These are phyloP conservation scores for Platyura marginata DNA, from an alignment of 1,140 invertebrate genomes.

Conservation along the genomic window DNA sequence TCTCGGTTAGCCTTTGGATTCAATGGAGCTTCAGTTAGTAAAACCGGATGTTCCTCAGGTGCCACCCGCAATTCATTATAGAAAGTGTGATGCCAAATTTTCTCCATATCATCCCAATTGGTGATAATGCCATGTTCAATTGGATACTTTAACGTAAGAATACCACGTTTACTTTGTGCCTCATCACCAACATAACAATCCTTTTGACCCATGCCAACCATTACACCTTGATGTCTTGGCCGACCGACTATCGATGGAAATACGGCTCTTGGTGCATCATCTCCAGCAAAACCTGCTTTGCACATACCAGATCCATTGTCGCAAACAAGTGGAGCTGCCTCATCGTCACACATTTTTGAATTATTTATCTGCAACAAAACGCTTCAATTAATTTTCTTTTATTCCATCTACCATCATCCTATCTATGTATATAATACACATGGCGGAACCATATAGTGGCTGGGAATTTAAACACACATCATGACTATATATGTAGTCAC, in stretches of 20 bases:
- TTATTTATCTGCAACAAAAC: too few relatives aligned
- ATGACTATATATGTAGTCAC: too few relatives aligned
- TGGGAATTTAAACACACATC: too few relatives aligned
- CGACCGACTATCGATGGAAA: constrained; percentile 90
- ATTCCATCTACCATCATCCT: too few relatives aligned
- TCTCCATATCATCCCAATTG: constrained; percentile 75
- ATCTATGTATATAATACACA: too few relatives aligned
- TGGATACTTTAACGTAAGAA: constrained; percentile 55
- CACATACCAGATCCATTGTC: constrained; percentile 91
- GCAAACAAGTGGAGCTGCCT: constrained; percentile 71
- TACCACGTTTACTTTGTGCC: constrained; percentile 63
- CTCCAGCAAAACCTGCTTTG: constrained; percentile 92
- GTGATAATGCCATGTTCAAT: constrained; percentile 73
- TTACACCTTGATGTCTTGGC: constrained; percentile 81
- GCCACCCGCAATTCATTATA: constrained; percentile 80
- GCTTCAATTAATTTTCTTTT: too few relatives aligned
- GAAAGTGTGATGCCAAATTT: constrained; percentile 69
- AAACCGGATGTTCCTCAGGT: constrained; percentile 74
- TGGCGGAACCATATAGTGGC: too few relatives aligned
- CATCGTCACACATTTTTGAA: constrained; percentile 50
- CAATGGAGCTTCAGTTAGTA: constrained; percentile 69
- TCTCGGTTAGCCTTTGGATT: constrained; percentile 66
- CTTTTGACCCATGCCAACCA: constrained; percentile 95
- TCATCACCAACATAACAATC: constrained; percentile 81
- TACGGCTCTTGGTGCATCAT: constrained; percentile 83